These are phyloP conservation scores for Sigmodon hispidus DNA, from an alignment of 2,113 vertebrate species.

Conservation along the genomic window DNA sequence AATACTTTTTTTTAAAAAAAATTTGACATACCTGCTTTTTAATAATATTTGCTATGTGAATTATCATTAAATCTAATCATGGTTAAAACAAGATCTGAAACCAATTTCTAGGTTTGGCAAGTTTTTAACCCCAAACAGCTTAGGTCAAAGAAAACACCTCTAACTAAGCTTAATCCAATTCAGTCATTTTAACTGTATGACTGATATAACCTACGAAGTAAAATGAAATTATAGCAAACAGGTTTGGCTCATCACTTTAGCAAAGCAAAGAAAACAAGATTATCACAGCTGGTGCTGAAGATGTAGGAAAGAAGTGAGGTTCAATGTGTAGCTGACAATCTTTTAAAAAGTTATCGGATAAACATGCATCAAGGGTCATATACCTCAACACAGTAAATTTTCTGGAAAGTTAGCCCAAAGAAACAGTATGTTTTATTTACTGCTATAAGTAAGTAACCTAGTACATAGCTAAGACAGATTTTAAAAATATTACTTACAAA, in stretches of 20 bases:
- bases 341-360: neutral
- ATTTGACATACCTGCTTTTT: neutral
- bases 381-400: neutral
- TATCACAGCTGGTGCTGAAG: neutral
- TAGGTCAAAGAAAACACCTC: neutral
- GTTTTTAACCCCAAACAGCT: neutral
- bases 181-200: slow-evolving; percentile 12
- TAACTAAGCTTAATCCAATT: neutral
- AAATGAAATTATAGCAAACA: neutral
- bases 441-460: neutral
- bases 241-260: neutral
- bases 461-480: neutral
- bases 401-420: slow-evolving; percentile 37
- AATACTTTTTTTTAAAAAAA: neutral
- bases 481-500: slow-evolving; percentile 35
- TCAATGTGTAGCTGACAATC: neutral
- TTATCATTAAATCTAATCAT: neutral
- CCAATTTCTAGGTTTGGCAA: slow-evolving; percentile 24
- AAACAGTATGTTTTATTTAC: neutral
- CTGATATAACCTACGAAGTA: neutral
- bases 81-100: slow-evolving; percentile 9
- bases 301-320: neutral
- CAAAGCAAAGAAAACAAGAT: neutral
- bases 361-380: neutral
- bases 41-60: neutral